Conservation (phyloP, 2,888 invertebrate genomes). For the Pocota personata region DNA sequence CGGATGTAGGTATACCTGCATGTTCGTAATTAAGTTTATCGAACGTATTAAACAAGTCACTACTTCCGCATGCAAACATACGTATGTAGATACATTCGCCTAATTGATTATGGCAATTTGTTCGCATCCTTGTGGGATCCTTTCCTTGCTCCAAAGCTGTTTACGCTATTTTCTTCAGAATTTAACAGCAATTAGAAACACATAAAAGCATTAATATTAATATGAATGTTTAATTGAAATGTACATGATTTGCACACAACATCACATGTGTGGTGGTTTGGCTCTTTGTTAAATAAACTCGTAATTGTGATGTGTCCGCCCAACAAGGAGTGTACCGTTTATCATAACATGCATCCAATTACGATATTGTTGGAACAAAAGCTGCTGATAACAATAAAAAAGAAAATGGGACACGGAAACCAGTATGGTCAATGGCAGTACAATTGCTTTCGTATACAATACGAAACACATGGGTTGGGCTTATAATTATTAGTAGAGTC, state of each 20-base stretch:
- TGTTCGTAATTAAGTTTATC: constrained; percentile 8
- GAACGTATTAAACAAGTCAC: constrained; percentile 10
- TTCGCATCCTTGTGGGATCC: constrained; percentile 19
- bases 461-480: constrained; percentile 28
- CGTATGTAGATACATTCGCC: background rate
- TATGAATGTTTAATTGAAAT: constrained; percentile 56
- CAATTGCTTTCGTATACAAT: constrained; percentile 18
- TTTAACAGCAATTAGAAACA: constrained; percentile 56
- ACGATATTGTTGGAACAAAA: constrained; percentile 60
- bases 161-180: constrained; percentile 38
- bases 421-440: background rate
- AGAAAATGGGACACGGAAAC: constrained; percentile 26
- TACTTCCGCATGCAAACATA: background rate
- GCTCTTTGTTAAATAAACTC: constrained; percentile 22
- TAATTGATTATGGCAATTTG: constrained; percentile 49
- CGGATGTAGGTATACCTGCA: background rate
- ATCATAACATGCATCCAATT: constrained; percentile 68
- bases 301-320: constrained; percentile 18
- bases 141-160: constrained; percentile 4
- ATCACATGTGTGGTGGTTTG: constrained; percentile 18
- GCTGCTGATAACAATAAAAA: constrained; percentile 53
- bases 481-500: constrained; percentile 34
- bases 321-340: constrained; percentile 61
- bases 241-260: constrained; percentile 52
- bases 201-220: constrained; percentile 57